These are phyloP conservation scores for Tethya wilhelma DNA, from an alignment of 37 sponge, comb jelly and placozoan genomes.

Conservation along the genomic window DNA sequence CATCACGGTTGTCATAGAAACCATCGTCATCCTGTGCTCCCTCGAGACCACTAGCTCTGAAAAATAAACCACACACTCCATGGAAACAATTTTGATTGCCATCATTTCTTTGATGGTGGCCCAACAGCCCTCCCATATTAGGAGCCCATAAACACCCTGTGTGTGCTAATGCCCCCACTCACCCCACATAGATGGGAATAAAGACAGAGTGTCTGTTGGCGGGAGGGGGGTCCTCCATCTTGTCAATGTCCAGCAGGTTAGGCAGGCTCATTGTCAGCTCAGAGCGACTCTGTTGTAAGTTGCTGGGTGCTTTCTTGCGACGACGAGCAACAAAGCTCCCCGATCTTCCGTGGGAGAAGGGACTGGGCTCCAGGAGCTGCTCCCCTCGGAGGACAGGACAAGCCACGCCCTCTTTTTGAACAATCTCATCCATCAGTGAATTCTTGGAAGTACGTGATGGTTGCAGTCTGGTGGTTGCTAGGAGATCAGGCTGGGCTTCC, in stretches of 20 bases:
- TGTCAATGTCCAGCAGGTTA: conserved; percentile 8
- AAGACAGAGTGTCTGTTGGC: conserved; percentile 1
- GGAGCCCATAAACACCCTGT: too few relatives aligned
- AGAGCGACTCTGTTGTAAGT: background rate
- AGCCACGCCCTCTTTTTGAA: conserved; percentile 18
- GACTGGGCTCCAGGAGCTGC: conserved; percentile 3
- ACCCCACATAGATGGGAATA: too few relatives aligned
- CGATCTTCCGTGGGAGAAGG: conserved; percentile 1
- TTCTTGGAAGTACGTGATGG: background rate
- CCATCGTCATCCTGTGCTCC: too few relatives aligned
- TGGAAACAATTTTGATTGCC: too few relatives aligned
- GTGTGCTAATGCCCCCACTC: too few relatives aligned
- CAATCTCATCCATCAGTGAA: conserved; percentile 45
- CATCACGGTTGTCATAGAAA: too few relatives aligned
- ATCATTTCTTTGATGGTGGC: too few relatives aligned
- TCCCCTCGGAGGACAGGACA: conserved; percentile 11
- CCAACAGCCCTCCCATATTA: too few relatives aligned
- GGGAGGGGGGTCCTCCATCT: background rate
- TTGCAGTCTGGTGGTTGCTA: background rate
- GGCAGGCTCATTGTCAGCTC: conserved; percentile 9
- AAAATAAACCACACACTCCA: too few relatives aligned
- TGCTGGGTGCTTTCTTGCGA: background rate
- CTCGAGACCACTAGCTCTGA: too few relatives aligned
- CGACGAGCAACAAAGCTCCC: background rate
- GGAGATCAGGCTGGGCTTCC: conserved; percentile 21